These are phyloP conservation scores for Trididemnum clinides DNA, from an alignment of 23 tunicate genomes.

Conservation along the genomic window DNA sequence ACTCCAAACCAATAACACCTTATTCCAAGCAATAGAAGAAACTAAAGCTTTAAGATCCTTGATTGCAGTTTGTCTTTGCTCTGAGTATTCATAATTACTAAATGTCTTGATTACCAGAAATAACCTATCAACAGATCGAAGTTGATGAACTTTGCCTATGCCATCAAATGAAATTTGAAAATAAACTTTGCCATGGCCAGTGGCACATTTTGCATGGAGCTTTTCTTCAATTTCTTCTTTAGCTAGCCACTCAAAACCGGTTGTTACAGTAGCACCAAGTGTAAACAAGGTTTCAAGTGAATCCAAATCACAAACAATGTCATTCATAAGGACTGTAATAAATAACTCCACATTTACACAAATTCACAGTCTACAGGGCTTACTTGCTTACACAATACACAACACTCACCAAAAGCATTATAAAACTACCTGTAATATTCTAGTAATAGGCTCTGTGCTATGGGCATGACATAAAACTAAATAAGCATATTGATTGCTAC, in stretches of 20 bases:
- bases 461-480: too few species aligned
- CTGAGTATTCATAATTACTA: conserved; percentile 54
- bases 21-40: conserved; percentile 42
- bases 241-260: conserved; percentile 75
- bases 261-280: conserved; percentile 73
- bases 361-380: too few species aligned
- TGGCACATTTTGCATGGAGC: neutral
- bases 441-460: too few species aligned
- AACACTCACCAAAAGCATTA: too few species aligned
- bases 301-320: neutral
- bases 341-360: too few species aligned
- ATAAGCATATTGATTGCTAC: too few species aligned
- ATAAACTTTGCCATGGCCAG: conserved; percentile 77
- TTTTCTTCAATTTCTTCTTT: conserved; percentile 64
- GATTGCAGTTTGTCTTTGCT: conserved; percentile 37
- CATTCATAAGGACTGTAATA: neutral
- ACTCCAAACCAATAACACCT: conserved; percentile 70
- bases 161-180: conserved; percentile 28
- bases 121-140: conserved; percentile 81
- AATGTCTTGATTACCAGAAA: conserved; percentile 55
- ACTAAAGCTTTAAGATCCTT: conserved; percentile 48
- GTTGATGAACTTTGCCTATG: conserved; percentile 42
- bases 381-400: too few species aligned
- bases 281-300: conserved; percentile 16
- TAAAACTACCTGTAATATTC: too few species aligned